Conservation (phyloP, 2,113 vertebrate genomes). For the Sitta europaea region DNA sequence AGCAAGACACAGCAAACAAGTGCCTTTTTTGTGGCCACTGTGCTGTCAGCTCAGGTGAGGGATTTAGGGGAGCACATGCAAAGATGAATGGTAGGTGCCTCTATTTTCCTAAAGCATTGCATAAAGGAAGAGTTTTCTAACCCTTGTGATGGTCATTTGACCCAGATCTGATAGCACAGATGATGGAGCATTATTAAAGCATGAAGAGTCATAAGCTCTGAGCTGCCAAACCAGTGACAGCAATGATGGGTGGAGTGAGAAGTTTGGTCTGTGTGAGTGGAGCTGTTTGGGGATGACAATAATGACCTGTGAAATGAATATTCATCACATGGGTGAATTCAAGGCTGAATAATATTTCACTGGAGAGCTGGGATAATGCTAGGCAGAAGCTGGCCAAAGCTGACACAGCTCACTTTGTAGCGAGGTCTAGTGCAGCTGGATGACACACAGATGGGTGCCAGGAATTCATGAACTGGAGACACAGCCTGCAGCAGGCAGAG, state of each 20-base stretch:
- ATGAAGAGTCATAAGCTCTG: background rate
- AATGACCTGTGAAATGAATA: slow-evolving; percentile 46
- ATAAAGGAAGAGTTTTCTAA: background rate
- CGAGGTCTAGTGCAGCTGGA: background rate
- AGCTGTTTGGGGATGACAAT: background rate
- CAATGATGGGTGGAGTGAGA: background rate
- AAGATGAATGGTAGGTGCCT: background rate
- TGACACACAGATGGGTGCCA: background rate
- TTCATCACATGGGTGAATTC: background rate
- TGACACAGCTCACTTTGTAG: background rate
- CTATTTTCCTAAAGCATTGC: background rate
- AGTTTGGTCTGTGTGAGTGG: background rate
- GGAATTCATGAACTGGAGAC: background rate
- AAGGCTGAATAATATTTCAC: background rate
- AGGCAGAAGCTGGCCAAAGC: background rate
- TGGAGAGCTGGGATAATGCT: background rate
- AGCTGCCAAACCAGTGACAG: background rate
- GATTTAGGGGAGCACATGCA: background rate
- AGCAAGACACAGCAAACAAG: background rate
- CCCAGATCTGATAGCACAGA: background rate
- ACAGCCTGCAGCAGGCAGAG: background rate
- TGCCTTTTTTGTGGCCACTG: background rate
- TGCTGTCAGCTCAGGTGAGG: background rate
- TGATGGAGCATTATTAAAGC: background rate
- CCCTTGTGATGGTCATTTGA: background rate